Percentiles rank a stretch among this genome's conserved stretches.
phyloP scores from a whole-genome alignment of 2,797 vertebrate species.

The Thripadectes ignobilis region DNA sequence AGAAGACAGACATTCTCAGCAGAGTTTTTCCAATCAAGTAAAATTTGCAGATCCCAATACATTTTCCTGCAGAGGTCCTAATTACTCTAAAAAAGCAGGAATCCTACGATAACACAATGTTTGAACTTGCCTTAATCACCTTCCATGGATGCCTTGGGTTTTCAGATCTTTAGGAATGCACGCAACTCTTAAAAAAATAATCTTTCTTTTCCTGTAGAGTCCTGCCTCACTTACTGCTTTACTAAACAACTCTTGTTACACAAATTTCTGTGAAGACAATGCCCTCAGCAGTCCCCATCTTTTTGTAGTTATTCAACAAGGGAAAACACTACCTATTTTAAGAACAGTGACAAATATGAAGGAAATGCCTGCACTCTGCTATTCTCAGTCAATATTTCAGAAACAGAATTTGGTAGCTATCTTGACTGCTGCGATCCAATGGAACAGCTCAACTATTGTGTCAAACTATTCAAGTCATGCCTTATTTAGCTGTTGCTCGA shows the following conservation, averaged over 20 bases:
- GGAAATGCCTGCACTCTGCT: background rate
- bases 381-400: background rate
- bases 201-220: background rate
- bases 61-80: background rate
- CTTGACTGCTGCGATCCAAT: background rate
- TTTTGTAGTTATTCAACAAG: background rate
- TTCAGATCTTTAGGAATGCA: background rate
- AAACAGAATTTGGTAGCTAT: background rate
- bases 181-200: background rate
- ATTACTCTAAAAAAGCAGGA: background rate
- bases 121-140: background rate
- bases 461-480: background rate
- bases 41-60: background rate
- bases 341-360: background rate
- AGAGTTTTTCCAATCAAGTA: background rate
- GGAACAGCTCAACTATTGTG: background rate
- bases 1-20: background rate
- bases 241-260: background rate
- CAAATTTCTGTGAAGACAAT: background rate
- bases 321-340: background rate
- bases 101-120: background rate
- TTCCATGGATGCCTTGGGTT: background rate
- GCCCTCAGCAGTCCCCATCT: background rate
- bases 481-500: background rate
- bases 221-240: background rate